Evolutionary conservation across 2,888 invertebrate species (phyloP).

Genomic region (Parelbella ahira): DNA sequence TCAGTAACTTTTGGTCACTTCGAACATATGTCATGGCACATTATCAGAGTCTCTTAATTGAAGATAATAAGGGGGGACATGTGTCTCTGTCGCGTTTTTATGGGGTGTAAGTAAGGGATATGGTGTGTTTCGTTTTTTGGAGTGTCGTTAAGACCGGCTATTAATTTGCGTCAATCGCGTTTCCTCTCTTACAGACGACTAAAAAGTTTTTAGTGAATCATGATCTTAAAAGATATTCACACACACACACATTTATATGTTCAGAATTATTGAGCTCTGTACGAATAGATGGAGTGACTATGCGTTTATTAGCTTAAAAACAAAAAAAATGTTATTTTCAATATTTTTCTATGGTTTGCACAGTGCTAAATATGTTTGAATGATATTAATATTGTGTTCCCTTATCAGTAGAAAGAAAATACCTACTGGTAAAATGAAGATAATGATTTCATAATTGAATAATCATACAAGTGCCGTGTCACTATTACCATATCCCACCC

Average conservation of each 20-base stretch:
- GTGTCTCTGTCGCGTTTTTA: constrained; percentile 78
- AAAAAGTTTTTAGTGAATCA: constrained; percentile 17
- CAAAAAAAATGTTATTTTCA: no score
- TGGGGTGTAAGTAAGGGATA: constrained; percentile 67
- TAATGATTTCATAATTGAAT: no score
- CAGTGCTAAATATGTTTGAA: no score
- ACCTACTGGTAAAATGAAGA: no score
- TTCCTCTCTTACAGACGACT: constrained; percentile 33
- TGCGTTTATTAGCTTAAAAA: no score
- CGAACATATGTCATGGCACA: constrained; percentile 70
- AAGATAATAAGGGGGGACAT: constrained; percentile 78
- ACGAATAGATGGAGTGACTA: neutral
- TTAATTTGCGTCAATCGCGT: constrained; percentile 59
- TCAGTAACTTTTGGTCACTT: constrained; percentile 43
- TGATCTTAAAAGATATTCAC: constrained; percentile 2
- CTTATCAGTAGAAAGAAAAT: no score
- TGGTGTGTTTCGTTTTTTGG: constrained; percentile 61
- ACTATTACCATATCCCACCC: no score
- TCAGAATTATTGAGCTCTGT: no score
- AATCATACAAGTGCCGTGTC: no score
- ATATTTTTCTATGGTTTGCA: no score
- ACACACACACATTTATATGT: no score
- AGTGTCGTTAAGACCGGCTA: constrained; percentile 57
- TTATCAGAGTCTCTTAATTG: constrained; percentile 78
- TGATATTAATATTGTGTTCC: no score